Base-by-base conservation (phyloP, 2,888 invertebrate species). In the Neoscelio sp. region DNA sequence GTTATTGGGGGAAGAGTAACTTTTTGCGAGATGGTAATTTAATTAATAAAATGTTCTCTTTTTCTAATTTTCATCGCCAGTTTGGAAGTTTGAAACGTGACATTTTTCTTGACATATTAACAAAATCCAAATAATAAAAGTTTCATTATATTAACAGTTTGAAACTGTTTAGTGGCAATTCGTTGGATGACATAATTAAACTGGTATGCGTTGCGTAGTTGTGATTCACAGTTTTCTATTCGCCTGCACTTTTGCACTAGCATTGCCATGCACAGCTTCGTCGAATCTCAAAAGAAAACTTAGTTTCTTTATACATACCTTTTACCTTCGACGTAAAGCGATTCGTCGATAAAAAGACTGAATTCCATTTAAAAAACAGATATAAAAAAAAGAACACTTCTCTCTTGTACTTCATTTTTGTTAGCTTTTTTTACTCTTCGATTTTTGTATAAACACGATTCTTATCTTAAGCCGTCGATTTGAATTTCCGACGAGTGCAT, bases 191-290 rank as follows among this genome's bases (percentile, higher is more conserved):
- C 67, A 60, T 15, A 52, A 40, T 64, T 56, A 46, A 74, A 73
- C 44, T 80, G 77, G 81, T 78, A 82, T 80, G 81, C 78, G 75
- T 50, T 65, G 62, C 60, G 54, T 71, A 77, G 77, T 77, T 71
- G 52, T 38, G 52, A 71, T 58, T 50, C 73, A 78, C 35, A 67
- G 10, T 28, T 70, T 56, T 60, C 80, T 74, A 65, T 64, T 40
- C 74, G 76, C 81, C 74, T 77, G 71, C 78, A 70, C 77, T 67
- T n/a, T 70, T 81, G 78, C 82, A 80, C 82, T 56, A 64, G 75
- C 71, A 76, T 75, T 80, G 82, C 81, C 71, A 80, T 75, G 81
- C 83, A 83, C 83, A 82, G 82, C 83, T 83, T 83, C 62, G 80
- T 54, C 40, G 58, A 70, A 67, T 44, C n/a, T 44, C 46, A 30